These are phyloP conservation scores for Typhlomys cinereus DNA, from an alignment of 2,113 vertebrate genomes.

Conservation along the genomic window DNA sequence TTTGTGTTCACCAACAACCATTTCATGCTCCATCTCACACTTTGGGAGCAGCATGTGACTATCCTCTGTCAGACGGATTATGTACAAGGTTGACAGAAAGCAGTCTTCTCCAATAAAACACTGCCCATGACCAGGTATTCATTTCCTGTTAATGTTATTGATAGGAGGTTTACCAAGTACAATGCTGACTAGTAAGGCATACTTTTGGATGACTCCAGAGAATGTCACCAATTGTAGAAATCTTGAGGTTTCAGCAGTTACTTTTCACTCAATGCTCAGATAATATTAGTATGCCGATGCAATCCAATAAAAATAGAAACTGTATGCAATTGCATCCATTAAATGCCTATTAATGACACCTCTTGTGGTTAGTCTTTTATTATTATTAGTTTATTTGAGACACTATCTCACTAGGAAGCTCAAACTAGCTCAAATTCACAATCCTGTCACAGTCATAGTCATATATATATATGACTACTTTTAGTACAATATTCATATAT, in stretches of 20 bases:
- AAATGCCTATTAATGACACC: background rate
- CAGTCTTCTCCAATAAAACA: background rate
- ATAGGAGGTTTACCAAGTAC: background rate
- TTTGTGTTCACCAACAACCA: background rate
- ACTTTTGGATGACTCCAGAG: background rate
- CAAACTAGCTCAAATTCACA: background rate
- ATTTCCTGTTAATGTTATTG: background rate
- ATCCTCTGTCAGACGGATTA: background rate
- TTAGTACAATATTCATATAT: background rate
- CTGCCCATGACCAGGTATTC: fast-evolving
- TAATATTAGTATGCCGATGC: background rate
- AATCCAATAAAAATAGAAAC: conserved; percentile 6
- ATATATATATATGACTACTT: background rate
- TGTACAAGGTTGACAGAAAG: background rate
- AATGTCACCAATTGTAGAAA: background rate
- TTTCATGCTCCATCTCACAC: background rate
- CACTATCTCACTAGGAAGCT: background rate
- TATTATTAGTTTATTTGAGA: background rate
- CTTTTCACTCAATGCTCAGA: background rate
- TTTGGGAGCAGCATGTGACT: background rate
- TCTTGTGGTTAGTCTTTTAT: background rate
- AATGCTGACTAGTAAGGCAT: background rate
- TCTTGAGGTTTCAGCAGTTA: background rate
- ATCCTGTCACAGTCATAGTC: background rate
- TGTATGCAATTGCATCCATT: background rate